phyloP scores from a whole-genome alignment of 2,888 invertebrate genomes.

The Syritta pipiens region DNA sequence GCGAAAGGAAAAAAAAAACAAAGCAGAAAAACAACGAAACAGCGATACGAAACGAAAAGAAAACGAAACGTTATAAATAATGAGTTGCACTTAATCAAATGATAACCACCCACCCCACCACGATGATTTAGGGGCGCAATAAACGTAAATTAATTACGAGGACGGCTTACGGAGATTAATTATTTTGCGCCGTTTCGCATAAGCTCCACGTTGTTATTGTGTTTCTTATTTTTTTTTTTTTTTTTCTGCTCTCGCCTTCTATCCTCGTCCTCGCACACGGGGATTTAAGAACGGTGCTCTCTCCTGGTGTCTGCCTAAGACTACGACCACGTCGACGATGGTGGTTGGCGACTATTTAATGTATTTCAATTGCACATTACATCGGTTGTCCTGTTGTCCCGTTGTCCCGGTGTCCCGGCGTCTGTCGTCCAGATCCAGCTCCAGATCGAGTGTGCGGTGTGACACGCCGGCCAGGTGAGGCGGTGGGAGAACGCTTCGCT shows the following conservation, averaged over 20 bases:
- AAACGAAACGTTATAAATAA: constrained; percentile 70
- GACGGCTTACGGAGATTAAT: constrained; percentile 72
- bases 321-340: constrained; percentile 17
- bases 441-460: constrained; percentile 20
- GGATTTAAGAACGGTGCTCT: constrained; percentile 13
- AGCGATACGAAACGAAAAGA: constrained; percentile 54
- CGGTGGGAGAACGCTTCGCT: constrained; percentile 26
- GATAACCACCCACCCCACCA: constrained; percentile 72
- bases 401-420: background rate
- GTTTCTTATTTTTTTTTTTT: constrained; percentile 4
- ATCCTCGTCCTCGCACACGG: constrained; percentile 20
- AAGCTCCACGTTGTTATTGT: constrained; percentile 59
- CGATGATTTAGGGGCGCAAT: constrained; percentile 71
- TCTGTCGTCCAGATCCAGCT: constrained; percentile 10
- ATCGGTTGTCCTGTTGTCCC: constrained; percentile 5
- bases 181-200: constrained; percentile 71
- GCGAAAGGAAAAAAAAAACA: background rate
- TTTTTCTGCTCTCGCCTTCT: background rate
- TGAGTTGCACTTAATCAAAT: constrained; percentile 71
- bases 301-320: constrained; percentile 11
- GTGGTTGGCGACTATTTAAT: constrained; percentile 57
- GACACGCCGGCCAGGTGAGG: constrained; percentile 46
- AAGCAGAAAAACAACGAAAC: background rate
- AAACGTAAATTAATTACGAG: constrained; percentile 72
- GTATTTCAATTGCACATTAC: constrained; percentile 67